Base-by-base conservation (phyloP, 2,113 vertebrate genomes). In the Cyanoderma ruficeps region DNA sequence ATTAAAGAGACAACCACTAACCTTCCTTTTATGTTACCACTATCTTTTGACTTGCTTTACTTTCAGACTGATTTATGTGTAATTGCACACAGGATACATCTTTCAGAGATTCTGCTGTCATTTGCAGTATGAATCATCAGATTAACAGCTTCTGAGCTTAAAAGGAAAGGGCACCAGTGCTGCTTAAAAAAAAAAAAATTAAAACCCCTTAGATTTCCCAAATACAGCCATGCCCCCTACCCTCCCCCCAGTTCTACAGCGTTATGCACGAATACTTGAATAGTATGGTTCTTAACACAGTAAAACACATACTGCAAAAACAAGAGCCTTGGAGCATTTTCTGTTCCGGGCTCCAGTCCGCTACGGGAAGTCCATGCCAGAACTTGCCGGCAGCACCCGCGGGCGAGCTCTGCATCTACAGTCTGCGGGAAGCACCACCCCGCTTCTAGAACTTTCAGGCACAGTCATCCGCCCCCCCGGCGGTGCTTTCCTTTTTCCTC, bases 381-480 rank as follows among this genome's bases (percentile, higher is more conserved):
- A 88, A 50, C 21, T 95, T 96, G 59, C 59, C 12, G 3, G 24
- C 75, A 83, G 50, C 70, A n/a, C 24, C 39, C 0, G 10, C 30
- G 13, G 49, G 31, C 7, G 17, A 93, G 70, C 53, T 59, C 64
- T 60, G 41, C 46, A 21, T 75, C 78, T 56, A 84, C 87, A n/a
- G 31, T 46, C 63, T 35, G 53, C 39, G 81, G 87, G 64, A 87
- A 71, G 95, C 93, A 68, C 93, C 96, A 90, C 79, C 94, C 91
- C 5, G 9, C 63, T 97, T 97, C 96, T 71, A 97, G 96, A 97
- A 97, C 39, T 2, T 96, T 97, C 96, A 1, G 9, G 28, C 50
- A 8, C 23, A 65, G 68, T 17, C 83, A 75, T 53, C 63, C 85
- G 5, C 68, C 30, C 17, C 21, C 65, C 63, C 15, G 9, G 35